Evolutionary conservation across 2,113 vertebrate species (phyloP), one percentile per base, ranked within the genome.

Genomic region (Ceyx margarethae): DNA sequence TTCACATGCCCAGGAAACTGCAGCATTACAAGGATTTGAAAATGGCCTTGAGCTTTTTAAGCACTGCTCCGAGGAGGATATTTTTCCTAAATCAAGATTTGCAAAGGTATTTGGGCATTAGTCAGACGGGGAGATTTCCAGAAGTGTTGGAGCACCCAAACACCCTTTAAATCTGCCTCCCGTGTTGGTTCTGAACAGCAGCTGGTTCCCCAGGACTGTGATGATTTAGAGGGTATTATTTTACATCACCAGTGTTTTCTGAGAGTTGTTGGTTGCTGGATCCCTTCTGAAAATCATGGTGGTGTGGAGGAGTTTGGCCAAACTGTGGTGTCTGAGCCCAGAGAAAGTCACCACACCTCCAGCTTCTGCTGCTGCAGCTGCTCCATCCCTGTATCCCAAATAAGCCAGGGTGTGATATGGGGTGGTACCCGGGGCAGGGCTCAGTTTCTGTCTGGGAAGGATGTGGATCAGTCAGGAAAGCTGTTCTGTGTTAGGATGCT

Each of bases 31-130:
- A 66, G 85, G 87, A 89, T 94, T 87, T 95, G 68, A 62, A 82
- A 92, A 57, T 16, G 68, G 87, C 78, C 64, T 91, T 85, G 84
- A 96, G 87, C 89, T 94, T 77, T 89, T 80, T 92, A 95, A 95
- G 84, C 53, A 9, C 74, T 4, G 51, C 68, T 87, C 64, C 7
- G 1, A 60, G 91, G 82, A 23, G 10, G 92, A 78, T 95, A 90
- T 86, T 91, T 86, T 90, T 71, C 54, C 77, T 81, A 89, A 95
- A 90, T 88, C 73, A 86, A 93, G 95, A 87, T 96, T 95, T 96
- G 61, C 75, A 57, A 80, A 91, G 67, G 60, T 89, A 92, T 96
- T 96, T 92, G 79, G 64, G 64, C 57, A 83, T 89, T 91, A 92
- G 48, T 42, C 0, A 0, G 68, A 26, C 7, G 3, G 40, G 29